A percentile compares a stretch with the other conserved stretches of the same genome.
phyloP scores from a whole-genome alignment of 2,888 invertebrate species.

The Eupithecia pulchellata region DNA sequence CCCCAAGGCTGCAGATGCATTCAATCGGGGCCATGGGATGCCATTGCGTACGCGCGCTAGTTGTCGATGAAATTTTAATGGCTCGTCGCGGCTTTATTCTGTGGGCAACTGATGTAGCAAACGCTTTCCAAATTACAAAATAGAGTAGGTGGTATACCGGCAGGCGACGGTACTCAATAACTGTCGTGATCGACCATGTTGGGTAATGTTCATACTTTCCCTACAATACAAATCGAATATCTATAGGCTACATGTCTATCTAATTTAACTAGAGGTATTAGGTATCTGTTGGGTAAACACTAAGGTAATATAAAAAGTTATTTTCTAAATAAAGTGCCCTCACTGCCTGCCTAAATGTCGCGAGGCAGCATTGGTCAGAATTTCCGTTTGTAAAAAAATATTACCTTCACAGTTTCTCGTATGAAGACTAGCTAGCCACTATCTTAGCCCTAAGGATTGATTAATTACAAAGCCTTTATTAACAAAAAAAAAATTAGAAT shows the following conservation, averaged over 20 bases:
- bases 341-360: not conserved
- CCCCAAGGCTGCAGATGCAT: constrained; percentile 50
- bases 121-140: constrained; percentile 11
- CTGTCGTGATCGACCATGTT: not conserved
- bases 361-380: not conserved
- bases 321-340: not conserved
- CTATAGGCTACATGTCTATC: too few relatives aligned
- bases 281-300: too few relatives aligned
- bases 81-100: constrained; percentile 44
- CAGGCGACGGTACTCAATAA: not conserved
- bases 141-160: not conserved
- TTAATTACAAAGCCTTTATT: too few relatives aligned
- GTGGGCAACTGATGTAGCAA: constrained; percentile 48
- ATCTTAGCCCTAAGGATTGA: too few relatives aligned
- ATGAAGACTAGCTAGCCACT: too few relatives aligned
- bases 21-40: constrained; percentile 60
- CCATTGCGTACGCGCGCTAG: constrained; percentile 60
- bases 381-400: not conserved
- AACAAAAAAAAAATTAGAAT: too few relatives aligned
- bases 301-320: too few relatives aligned
- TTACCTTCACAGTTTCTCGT: not conserved
- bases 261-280: too few relatives aligned
- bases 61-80: constrained; percentile 70
- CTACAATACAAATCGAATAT: too few relatives aligned
- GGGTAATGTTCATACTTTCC: not conserved